Evolutionary conservation across 2,888 invertebrate species (phyloP).

Genomic region (Drosophila leonis): DNA sequence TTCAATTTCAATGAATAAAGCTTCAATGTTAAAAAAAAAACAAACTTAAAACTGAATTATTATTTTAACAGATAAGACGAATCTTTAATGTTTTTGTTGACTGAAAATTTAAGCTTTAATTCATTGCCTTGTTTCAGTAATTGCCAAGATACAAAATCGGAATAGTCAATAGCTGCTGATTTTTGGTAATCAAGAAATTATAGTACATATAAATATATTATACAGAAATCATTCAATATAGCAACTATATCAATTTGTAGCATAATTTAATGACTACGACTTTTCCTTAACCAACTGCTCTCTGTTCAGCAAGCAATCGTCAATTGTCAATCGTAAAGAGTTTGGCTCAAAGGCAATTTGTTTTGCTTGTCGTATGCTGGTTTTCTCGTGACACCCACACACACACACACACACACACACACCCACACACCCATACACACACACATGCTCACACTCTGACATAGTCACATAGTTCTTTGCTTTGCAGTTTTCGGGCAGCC

Average conservation of each 20-base stretch:
- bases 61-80: no score
- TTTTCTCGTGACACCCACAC: constrained; percentile 16
- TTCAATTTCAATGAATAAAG: no score
- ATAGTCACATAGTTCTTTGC: constrained; percentile 6
- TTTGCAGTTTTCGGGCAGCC: constrained; percentile 13
- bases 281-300: not conserved
- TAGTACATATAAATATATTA: not conserved
- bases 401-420: not conserved
- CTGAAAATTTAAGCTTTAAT: no score
- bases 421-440: constrained; percentile 14
- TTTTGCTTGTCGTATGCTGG: constrained; percentile 48
- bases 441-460: not conserved
- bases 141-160: no score
- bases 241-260: not conserved
- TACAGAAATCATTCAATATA: not conserved
- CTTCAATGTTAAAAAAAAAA: no score
- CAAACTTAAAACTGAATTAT: no score
- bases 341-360: constrained; percentile 61
- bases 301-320: not conserved
- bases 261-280: not conserved
- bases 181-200: no score
- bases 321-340: constrained; percentile 50
- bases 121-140: no score
- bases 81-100: no score
- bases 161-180: no score